Base-by-base conservation (phyloP, 1,140 invertebrate species). In the Drosophila guanche region DNA sequence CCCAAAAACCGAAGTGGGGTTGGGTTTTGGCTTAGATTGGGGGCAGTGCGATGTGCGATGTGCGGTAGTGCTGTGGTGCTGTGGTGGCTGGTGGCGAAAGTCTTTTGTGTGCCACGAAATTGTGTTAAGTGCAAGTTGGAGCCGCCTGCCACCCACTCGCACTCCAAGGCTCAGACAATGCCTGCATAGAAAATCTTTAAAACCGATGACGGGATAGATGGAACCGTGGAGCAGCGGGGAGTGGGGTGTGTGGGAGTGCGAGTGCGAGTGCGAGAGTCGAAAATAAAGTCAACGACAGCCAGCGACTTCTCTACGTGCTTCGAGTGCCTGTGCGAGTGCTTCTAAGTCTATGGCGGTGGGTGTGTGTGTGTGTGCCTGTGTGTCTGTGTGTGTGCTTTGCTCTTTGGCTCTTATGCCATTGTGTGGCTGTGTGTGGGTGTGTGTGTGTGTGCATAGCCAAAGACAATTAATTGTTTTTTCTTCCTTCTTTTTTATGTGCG, bases 61-160 rank as follows among this genome's bases (percentile, higher is more conserved):
- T 55, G 29, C 43, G 29, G 14, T 48, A 47, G 52, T 45, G 29
- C 43, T 40, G 14, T 48, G 52, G 52, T 45, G 48, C 29, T 61
- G 48, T 29, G 40, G 51, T 6, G 52, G 42, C 48, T 27, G 46
- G 14, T 22, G 51, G 50, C 84, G 81, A 85, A 85, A 85, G 81
- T 86, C 83, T 86, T 88, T 86, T 86, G 83, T 86, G 70, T 75
- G 83, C 83, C 61, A 56, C 75, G 83, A 78, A 86, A 86, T 78
- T 88, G 83, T 86, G 83, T 86, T 86, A 86, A 86, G 83, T 86
- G 83, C 80, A 85, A 85, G 80, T 80, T 65, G 80, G 67, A 80
- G 80, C 80, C 55, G 74, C 71, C 63, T 37, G 10, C 33, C 45
- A 56, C 22, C 48, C 51, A 46, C 59, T 22, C 55, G 14, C 47